Base-by-base conservation (phyloP, 2,888 invertebrate genomes). In the Cloeon dipterum region DNA sequence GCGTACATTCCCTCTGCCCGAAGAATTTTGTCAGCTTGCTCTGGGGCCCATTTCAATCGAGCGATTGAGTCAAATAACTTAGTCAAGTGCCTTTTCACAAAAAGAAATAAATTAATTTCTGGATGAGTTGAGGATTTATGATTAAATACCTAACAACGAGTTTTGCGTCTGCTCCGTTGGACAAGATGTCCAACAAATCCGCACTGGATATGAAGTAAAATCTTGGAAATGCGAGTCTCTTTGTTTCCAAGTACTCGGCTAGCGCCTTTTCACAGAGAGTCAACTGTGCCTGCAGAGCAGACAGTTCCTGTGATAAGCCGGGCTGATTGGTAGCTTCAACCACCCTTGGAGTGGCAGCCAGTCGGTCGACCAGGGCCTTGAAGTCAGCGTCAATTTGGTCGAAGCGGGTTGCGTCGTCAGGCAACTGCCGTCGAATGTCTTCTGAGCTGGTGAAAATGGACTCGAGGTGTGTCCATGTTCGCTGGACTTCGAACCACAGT, bases 391-490 rank as follows among this genome's bases (percentile, higher is more conserved):
- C 93, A 46, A 93, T 85, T 45, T 70, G 70, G 58, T 89, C 85
- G 57, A 94, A 94, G 51, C 93, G 66, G 37, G 75, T 74, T 0
- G 93, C 88, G 58, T 94, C 94, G 44, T 85, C 78, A 3, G 94
- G 93, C 37, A 94, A 59, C 54, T 94, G 91, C 50, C 78, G 81
- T 40, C 91, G 68, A 46, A 94, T 94, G 56, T 94, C 94, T 55
- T 94, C 91, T 1, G 93, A 91, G 45, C 89, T 91, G 74, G 93
- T 91, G 55, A 94, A 94, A 53, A 94, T 94, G 48, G 89, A 89
- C 60, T 94, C 93, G 42, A 94, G 66, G 59, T 94, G 89, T 49
- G 83, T 83, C 94, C 94, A 94, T 18, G 91, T 91, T 39, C 93
- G 65, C 59, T 94, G 94, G 19, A 94, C 91, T 61, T 93, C 93